Base-by-base conservation (phyloP, 64 coral and sea anemone genomes). In the Cladopsammia gracilis region DNA sequence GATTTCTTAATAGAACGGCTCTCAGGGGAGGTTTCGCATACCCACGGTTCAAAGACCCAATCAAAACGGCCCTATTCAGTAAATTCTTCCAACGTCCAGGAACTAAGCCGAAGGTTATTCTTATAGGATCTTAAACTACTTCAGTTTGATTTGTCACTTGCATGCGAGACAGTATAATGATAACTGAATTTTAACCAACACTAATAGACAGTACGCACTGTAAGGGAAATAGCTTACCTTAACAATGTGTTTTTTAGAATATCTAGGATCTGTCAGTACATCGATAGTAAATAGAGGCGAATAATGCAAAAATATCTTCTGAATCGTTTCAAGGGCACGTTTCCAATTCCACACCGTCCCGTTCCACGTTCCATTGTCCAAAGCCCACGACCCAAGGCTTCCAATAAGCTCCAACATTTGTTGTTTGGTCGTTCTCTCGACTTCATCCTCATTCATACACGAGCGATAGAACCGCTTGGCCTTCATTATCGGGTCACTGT, bases 401-500 rank as follows among this genome's bases (percentile, higher is more conserved):
- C 4, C 18, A 19, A 98, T 95, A 0, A 98, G 49, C 19, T 92
- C 67, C n/a, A 78, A 18, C 10, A 98, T 70, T 61, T 98, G 89
- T 6, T 85, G 20, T 62, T 71, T 95, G 4, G 96, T 86, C 0
- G 96, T 92, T 25, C 85, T 78, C 14, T 98, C 96, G 2, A 92
- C 96, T 89, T 92, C 85, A 23, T 87, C 59, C 66, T 92, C 93
- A 64, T 98, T 73, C 96, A 98, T 98, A 45, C 96, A 98, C 22
- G 96, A 92, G 47, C 75, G 88, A 57, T 95, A 98, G 71, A 92
- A 95, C 13, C 77, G 57, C 15, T 73, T 80, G 9, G 96, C 82
- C 23, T 94, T 94, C 44, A 54, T 46, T n/a, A 94, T 49, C 14
- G 92, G 85, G 22, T 93, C 83, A 1, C 51, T 53, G 23, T 78